Conservation (phyloP, 2,888 invertebrate genomes). For the Coelinius sp. region DNA sequence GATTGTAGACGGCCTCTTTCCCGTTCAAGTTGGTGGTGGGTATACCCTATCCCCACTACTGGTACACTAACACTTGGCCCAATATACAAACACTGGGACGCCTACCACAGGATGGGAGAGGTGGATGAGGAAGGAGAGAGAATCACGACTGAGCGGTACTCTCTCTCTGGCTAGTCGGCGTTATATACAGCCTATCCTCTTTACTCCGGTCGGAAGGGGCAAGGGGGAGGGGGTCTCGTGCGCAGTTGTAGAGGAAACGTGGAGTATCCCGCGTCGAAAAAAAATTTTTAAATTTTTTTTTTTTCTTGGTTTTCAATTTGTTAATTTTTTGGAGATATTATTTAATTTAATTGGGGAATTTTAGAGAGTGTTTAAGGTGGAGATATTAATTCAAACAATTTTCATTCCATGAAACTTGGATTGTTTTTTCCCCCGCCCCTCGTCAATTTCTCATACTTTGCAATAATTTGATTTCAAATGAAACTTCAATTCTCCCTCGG, state of each 20-base stretch:
- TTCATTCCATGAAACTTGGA: neutral
- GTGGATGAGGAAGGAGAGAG: too few species aligned
- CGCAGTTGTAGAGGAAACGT: constrained; percentile 41
- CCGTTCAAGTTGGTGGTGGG: constrained; percentile 51
- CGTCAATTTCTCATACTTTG: neutral
- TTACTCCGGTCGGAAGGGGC: neutral
- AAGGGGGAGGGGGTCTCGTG: constrained; percentile 32
- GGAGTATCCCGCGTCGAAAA: constrained; percentile 48
- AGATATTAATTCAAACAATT: neutral
- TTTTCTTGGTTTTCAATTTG: neutral
- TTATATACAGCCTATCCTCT: neutral
- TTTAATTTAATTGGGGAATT: too few species aligned
- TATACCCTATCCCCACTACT: neutral
- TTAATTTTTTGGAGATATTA: too few species aligned
- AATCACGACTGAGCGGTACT: too few species aligned
- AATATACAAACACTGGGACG: neutral
- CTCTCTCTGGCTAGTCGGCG: neutral
- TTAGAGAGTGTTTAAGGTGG: too few species aligned
- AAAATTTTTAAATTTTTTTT: neutral
- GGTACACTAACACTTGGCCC: neutral
- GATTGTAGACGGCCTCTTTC: constrained; percentile 59
- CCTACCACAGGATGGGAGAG: neutral
- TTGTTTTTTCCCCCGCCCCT: neutral
- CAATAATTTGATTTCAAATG: constrained; percentile 7
- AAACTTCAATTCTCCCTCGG: constrained; percentile 3